Conservation (phyloP, 2,888 invertebrate genomes). For the Formica aserva region DNA sequence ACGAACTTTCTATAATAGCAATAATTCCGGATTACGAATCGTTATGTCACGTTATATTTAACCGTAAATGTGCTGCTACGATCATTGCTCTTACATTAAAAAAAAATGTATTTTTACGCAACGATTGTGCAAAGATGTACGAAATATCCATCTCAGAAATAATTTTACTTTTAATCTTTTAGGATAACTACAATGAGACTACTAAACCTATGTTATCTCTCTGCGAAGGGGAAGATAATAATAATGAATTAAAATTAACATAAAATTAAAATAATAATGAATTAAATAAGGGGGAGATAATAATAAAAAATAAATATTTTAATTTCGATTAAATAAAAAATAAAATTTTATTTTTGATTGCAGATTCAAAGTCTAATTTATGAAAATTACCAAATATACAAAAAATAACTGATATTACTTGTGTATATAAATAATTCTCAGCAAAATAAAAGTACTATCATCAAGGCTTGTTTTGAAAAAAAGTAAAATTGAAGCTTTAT, state of each 20-base stretch:
- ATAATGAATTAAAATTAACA: not conserved
- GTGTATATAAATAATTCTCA: not conserved
- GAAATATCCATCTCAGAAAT: not conserved
- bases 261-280: not conserved
- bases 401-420: not conserved
- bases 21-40: conserved; percentile 18
- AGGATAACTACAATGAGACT: not conserved
- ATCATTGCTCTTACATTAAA: not conserved
- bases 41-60: conserved; percentile 17
- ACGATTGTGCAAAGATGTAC: not conserved
- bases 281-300: not conserved
- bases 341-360: not conserved
- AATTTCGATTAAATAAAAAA: not conserved
- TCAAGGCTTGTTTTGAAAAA: not conserved
- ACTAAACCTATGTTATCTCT: not conserved
- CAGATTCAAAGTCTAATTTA: not conserved
- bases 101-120: not conserved
- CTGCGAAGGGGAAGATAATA: not conserved
- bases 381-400: not conserved
- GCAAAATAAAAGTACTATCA: not conserved
- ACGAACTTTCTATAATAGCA: conserved; percentile 41
- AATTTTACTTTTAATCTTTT: not conserved
- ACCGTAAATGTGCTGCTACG: not conserved
- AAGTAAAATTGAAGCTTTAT: not conserved
- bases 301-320: not conserved